Conservation (phyloP, 2,797 vertebrate species). For the Pangasius djambal region DNA sequence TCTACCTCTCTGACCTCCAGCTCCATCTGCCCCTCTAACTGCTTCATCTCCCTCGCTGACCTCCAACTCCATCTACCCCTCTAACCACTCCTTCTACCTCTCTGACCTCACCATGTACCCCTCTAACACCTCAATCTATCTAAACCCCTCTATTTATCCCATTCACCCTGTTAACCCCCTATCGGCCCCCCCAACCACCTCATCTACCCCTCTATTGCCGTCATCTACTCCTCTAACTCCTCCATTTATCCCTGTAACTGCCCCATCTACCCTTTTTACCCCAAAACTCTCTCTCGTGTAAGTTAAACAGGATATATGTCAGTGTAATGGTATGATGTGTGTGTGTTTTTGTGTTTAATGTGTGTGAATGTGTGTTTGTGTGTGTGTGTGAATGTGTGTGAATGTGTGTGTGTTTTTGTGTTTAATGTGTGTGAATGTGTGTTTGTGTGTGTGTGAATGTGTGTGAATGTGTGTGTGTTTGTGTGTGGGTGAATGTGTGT, state of each 20-base stretch:
- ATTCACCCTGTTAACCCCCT: background rate
- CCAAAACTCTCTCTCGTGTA: background rate
- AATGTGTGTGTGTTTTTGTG: conserved; percentile 44
- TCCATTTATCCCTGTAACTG: background rate
- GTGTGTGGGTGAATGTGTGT: conserved; percentile 50
- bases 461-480: conserved; percentile 38
- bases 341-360: background rate
- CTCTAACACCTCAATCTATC: background rate
- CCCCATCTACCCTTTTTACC: background rate
- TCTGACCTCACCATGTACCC: background rate
- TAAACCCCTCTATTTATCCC: too few species aligned
- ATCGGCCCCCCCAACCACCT: background rate
- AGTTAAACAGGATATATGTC: background rate
- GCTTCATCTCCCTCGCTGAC: background rate
- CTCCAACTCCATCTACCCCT: background rate
- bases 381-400: conserved; percentile 35
- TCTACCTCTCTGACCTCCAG: background rate
- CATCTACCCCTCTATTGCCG: background rate
- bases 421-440: too few species aligned
- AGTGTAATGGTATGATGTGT: background rate
- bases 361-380: background rate
- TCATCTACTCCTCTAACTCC: background rate
- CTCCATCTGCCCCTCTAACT: background rate
- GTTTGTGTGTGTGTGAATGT: conserved; percentile 5
- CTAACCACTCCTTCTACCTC: background rate